Evolutionary conservation across 2,113 vertebrate genomes (phyloP).

Genomic region (Parus major): DNA sequence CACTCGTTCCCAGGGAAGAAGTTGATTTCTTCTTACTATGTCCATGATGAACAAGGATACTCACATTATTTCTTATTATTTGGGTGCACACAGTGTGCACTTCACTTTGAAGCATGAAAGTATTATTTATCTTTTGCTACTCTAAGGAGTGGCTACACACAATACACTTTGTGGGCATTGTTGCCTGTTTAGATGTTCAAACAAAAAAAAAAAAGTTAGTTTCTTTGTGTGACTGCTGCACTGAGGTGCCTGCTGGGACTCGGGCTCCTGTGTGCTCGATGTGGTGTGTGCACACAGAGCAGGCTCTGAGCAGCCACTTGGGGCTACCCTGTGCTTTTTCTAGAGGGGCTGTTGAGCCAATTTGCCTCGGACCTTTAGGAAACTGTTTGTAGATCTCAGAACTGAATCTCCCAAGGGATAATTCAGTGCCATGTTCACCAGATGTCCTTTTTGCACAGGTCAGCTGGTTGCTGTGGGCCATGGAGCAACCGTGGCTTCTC

Average conservation of each 20-base stretch:
- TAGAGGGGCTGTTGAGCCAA: background rate
- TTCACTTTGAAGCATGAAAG: constrained; percentile 61
- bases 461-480: background rate
- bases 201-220: background rate
- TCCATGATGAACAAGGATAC: constrained; percentile 61
- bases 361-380: background rate
- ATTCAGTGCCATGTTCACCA: background rate
- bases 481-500: fast-evolving
- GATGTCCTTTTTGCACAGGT: background rate
- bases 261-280: background rate
- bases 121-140: constrained; percentile 57
- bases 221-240: background rate
- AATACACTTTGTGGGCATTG: constrained; percentile 13
- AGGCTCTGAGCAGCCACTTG: background rate
- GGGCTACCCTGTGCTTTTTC: background rate
- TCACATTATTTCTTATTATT: constrained; percentile 64
- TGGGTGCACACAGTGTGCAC: constrained; percentile 53
- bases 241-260: background rate
- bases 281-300: background rate
- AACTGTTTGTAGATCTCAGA: background rate
- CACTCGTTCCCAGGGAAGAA: constrained; percentile 47
- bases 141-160: constrained; percentile 25
- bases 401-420: background rate
- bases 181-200: constrained; percentile 55
- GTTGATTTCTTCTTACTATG: constrained; percentile 60